Conservation (phyloP, 1,140 invertebrate species). For the Hyles vespertilio region DNA sequence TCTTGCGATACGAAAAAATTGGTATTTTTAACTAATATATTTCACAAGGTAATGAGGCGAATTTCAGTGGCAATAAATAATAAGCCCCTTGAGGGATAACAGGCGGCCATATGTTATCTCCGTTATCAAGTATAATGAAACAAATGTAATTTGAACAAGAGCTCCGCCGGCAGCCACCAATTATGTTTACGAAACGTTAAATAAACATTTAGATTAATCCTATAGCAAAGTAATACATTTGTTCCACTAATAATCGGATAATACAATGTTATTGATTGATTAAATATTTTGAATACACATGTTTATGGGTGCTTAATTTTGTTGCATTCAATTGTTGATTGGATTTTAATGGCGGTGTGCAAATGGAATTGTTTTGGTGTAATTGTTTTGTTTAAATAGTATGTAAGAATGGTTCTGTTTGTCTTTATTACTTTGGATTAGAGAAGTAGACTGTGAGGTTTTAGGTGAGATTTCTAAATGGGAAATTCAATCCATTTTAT, state of each 20-base stretch:
- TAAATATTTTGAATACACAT: neutral
- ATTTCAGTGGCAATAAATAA: conserved; percentile 2
- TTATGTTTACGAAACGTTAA: conserved; percentile 20
- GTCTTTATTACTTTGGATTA: too few relatives aligned
- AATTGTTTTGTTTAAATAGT: too few relatives aligned
- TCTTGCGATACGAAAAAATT: too few relatives aligned
- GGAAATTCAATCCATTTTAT: too few relatives aligned
- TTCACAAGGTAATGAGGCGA: conserved; percentile 1
- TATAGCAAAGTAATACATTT: conserved; percentile 22
- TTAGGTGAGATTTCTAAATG: too few relatives aligned
- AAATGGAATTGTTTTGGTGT: too few relatives aligned
- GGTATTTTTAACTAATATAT: neutral
- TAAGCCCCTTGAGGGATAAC: conserved; percentile 5
- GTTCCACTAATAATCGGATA: conserved; percentile 21
- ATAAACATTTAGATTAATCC: conserved; percentile 29
- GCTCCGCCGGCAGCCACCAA: conserved; percentile 13
- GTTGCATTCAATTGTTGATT: neutral
- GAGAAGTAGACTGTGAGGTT: neutral
- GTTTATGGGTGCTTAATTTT: neutral
- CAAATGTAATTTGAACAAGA: conserved; percentile 10
- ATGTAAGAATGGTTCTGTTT: too few relatives aligned
- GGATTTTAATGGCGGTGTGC: too few relatives aligned
- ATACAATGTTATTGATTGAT: conserved; percentile 23
- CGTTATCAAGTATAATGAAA: conserved; percentile 11
- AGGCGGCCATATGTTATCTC: conserved; percentile 8